Base-by-base conservation (phyloP, 2,113 vertebrate genomes). In the Edolisoma coerulescens region DNA sequence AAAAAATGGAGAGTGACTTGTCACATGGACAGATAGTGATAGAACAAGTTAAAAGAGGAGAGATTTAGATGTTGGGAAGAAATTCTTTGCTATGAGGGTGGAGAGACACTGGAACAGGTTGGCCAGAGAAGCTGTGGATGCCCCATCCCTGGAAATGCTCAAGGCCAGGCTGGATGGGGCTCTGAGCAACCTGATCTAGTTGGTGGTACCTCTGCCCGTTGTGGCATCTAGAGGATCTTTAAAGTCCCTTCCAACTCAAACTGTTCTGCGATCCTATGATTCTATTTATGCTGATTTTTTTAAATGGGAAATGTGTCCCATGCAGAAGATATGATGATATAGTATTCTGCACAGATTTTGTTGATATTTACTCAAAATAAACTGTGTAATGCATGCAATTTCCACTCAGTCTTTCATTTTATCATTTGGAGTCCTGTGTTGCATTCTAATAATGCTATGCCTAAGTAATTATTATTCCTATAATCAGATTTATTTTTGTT, bases 281-380 rank as follows among this genome's bases (percentile, higher is more conserved):
- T 35, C 24, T 35, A 26, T 41, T 87, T 79, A 44, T 15, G 12
- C 2, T 4, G 2, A 1, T 7, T 35, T 26, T 94, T 94, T 52
- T 0, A 1, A 7, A 19, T 37, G 3, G 13, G 10, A 75, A 84
- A 44, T 28, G 0, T 63, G 14, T 35, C 8, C 47, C 39, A 32
- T 9, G 30, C 21, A 57, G 15, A 83, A 59, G 13, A 69, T 5
- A 74, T 30, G 23, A 61, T n/a, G 10, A 42, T 50, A 45, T 4
- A 2, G 5, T 69, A 16, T 73, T 4, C 0, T 45, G 35, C 23
- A 45, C 24, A 30, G 14, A 57, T 60, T 89, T 78, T 75, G 2
- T 33, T 63, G 10, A 1, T 28, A 26, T 89, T 91, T 87, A 27
- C 37, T 47, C 24, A 42, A 39, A 93, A 63, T 64, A 54, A 76